Conservation (phyloP, 2,797 vertebrate species). For the Coregonus suidteri region DNA sequence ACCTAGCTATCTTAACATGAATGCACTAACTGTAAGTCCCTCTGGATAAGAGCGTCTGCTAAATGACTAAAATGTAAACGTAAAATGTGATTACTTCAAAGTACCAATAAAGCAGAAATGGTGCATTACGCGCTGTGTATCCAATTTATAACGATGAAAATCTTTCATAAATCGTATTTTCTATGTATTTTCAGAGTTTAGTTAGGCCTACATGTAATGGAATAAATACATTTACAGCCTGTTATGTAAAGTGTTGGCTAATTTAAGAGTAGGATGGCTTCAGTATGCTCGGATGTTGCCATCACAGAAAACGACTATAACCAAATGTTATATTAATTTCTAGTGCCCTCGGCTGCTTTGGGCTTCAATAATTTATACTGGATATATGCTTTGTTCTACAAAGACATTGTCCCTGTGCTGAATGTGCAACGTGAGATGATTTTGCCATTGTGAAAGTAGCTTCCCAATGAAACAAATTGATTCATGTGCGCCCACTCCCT, state of each 20-base stretch:
- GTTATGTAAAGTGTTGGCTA: background rate
- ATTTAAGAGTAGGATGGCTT: background rate
- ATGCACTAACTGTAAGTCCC: no score
- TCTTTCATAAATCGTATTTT: no score
- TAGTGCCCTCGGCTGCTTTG: background rate
- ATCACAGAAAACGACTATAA: background rate
- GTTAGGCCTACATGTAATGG: background rate
- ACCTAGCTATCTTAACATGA: no score
- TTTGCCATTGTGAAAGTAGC: background rate
- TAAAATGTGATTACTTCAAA: constrained; percentile 42
- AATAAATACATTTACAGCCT: background rate
- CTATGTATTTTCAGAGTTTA: background rate
- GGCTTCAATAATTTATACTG: background rate
- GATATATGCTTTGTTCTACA: background rate
- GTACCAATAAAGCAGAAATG: constrained; percentile 36
- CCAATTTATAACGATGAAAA: background rate
- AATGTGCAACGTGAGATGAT: background rate
- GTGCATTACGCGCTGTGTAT: constrained; percentile 1
- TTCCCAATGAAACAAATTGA: background rate
- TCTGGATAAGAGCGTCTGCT: no score
- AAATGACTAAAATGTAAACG: no score
- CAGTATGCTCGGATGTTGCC: background rate
- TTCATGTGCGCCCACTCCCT: no score
- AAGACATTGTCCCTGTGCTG: background rate
- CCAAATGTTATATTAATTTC: no score